Evolutionary conservation across 2,888 invertebrate genomes (phyloP).

Genomic region (Spodoptera exigua): DNA sequence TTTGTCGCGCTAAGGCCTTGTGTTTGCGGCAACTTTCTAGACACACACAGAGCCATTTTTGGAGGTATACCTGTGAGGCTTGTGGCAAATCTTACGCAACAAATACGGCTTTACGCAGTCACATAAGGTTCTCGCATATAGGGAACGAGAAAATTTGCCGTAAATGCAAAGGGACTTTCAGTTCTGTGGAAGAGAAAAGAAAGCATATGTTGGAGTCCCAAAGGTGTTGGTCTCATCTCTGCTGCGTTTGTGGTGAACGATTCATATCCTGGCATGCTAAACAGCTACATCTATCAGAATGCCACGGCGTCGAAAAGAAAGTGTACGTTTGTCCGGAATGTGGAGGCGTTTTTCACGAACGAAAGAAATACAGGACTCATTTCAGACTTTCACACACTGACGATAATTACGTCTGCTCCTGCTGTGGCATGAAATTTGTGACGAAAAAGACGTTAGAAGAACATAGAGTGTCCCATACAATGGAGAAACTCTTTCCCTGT

Average conservation of each 20-base stretch:
- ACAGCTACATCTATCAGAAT: conserved; percentile 72
- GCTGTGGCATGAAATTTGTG: conserved; percentile 79
- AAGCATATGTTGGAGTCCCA: conserved; percentile 71
- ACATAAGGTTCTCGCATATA: conserved; percentile 74
- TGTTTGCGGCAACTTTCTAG: conserved; percentile 77
- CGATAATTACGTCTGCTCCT: conserved; percentile 77
- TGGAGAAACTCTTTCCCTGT: conserved; percentile 85
- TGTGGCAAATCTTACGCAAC: conserved; percentile 83
- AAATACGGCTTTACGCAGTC: conserved; percentile 73
- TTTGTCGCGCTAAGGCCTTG: conserved; percentile 73
- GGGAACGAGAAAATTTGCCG: conserved; percentile 75
- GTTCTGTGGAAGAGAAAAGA: conserved; percentile 71
- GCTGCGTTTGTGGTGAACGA: conserved; percentile 76
- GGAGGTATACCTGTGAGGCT: conserved; percentile 79
- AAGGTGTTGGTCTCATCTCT: conserved; percentile 79
- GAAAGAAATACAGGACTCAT: conserved; percentile 75
- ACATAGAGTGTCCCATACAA: conserved; percentile 87
- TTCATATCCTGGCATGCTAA: conserved; percentile 77
- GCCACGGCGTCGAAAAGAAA: conserved; percentile 72
- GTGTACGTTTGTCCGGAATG: conserved; percentile 77
- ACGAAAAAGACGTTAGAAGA: conserved; percentile 76
- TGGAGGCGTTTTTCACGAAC: conserved; percentile 69
- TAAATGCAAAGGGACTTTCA: conserved; percentile 78
- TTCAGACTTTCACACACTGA: conserved; percentile 78
- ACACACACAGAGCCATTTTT: conserved; percentile 80